These are phyloP conservation scores for Cyanoderma ruficeps DNA, from an alignment of 2,113 vertebrate species.

Conservation along the genomic window DNA sequence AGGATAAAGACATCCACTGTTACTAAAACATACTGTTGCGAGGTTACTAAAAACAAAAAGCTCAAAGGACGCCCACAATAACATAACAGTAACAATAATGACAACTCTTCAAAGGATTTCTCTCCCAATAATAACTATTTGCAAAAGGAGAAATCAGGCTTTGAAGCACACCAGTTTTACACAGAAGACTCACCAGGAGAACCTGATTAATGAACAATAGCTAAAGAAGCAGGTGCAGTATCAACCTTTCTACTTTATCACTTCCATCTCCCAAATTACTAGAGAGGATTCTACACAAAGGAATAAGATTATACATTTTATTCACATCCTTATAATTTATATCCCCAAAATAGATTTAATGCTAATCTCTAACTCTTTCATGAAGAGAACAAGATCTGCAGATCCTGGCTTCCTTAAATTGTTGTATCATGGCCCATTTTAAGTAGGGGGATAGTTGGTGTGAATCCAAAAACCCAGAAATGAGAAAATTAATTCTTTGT, in stretches of 20 bases:
- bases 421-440: not conserved
- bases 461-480: not conserved
- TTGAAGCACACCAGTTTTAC: not conserved
- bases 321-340: not conserved
- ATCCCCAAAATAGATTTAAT: not conserved
- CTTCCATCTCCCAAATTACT: conserved; percentile 2
- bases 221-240: not conserved
- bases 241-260: not conserved
- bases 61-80: not conserved
- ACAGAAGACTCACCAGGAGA: not conserved
- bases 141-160: not conserved
- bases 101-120: not conserved
- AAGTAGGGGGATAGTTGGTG: not conserved
- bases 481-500: not conserved
- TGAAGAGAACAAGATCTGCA: not conserved
- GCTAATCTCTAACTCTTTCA: not conserved
- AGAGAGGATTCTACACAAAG: not conserved
- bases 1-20: not conserved
- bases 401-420: not conserved
- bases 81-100: not conserved
- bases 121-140: not conserved
- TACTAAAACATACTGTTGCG: not conserved
- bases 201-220: conserved; percentile 13
- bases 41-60: not conserved
- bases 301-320: conserved; percentile 27